Evolutionary conservation across 2,113 vertebrate genomes (phyloP).

Genomic region (Grallaria varia): DNA sequence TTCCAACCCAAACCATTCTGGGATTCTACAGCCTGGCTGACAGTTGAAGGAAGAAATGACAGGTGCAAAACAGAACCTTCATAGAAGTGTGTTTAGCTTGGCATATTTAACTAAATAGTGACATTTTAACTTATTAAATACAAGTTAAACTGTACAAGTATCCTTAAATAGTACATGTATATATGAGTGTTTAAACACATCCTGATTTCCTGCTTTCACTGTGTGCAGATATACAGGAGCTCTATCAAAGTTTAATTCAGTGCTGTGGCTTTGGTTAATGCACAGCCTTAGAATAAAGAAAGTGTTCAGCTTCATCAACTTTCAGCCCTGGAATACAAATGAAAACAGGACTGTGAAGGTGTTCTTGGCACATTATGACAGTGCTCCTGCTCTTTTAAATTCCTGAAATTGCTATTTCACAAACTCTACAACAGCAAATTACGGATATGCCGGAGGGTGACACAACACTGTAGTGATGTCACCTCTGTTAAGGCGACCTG

Average conservation of each 20-base stretch:
- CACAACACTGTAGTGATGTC: background rate
- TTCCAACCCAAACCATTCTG: background rate
- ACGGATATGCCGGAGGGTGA: background rate
- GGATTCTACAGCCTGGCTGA: background rate
- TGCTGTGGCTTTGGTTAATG: background rate
- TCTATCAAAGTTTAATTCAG: background rate
- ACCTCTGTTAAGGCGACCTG: background rate
- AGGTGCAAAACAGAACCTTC: background rate
- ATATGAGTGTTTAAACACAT: background rate
- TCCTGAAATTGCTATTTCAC: constrained; percentile 27
- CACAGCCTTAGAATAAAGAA: background rate
- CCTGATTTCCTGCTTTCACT: background rate
- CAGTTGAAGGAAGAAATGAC: background rate
- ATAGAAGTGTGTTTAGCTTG: background rate
- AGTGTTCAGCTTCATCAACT: background rate
- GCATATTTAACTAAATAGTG: background rate
- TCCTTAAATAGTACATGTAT: background rate
- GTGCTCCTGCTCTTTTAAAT: background rate
- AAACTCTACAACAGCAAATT: background rate
- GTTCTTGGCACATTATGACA: background rate
- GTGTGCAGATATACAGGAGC: background rate
- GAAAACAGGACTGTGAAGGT: background rate
- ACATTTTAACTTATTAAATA: background rate
- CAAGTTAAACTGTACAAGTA: background rate
- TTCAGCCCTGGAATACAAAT: background rate